Conservation (phyloP, 2,113 vertebrate genomes). For the Equus przewalskii region DNA sequence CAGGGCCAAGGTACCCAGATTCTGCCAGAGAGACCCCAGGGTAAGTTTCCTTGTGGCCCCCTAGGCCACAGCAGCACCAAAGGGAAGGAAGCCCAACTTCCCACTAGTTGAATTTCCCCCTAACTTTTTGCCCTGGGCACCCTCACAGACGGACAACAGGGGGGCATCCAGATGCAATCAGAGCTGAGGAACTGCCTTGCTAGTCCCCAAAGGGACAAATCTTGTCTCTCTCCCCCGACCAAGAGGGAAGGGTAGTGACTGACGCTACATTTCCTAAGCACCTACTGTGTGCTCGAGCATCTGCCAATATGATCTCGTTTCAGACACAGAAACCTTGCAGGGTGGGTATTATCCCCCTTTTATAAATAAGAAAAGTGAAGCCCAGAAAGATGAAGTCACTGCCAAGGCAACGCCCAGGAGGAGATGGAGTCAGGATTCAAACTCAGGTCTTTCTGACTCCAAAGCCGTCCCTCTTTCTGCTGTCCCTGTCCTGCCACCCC, state of each 20-base stretch:
- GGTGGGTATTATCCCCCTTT: not conserved
- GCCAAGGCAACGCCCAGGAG: not conserved
- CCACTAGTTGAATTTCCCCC: not conserved
- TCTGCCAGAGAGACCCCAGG: not conserved
- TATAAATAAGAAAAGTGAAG: not conserved
- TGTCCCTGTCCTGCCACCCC: not conserved
- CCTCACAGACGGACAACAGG: not conserved
- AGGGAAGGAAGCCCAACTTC: not conserved
- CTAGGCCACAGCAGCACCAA: not conserved
- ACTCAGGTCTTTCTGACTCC: not conserved
- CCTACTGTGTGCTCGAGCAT: not conserved
- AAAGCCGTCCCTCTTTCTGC: not conserved
- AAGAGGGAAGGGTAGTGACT: not conserved
- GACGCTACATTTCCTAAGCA: not conserved
- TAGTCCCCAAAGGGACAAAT: not conserved
- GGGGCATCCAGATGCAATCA: not conserved
- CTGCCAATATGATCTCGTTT: not conserved
- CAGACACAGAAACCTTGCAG: not conserved
- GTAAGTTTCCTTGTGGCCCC: not conserved
- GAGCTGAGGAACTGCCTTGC: not conserved
- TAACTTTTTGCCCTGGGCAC: not conserved
- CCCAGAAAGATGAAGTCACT: not conserved
- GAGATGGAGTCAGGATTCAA: not conserved
- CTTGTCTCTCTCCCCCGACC: no score
- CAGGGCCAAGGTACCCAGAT: not conserved